These are phyloP conservation scores for Vandiemenella viatica DNA, from an alignment of 2,888 invertebrate species.

Conservation along the genomic window DNA sequence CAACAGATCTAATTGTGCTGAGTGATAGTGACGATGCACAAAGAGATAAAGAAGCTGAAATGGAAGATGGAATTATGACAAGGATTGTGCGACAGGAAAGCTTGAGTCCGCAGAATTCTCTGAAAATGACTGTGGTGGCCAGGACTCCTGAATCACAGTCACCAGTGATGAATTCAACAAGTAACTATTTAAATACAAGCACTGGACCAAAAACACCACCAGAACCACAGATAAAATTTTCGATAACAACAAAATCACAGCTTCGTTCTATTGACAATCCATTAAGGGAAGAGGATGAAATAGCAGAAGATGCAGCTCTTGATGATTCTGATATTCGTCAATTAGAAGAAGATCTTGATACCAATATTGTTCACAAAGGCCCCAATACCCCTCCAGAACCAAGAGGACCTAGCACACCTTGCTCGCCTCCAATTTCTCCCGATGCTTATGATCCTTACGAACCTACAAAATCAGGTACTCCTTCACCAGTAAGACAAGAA, in stretches of 20 bases:
- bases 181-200: constrained; percentile 25
- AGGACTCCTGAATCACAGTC: constrained; percentile 19
- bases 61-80: constrained; percentile 4
- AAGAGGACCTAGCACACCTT: constrained; percentile 27
- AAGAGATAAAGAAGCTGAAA: constrained; percentile 9
- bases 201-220: constrained; percentile 61
- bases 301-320: constrained; percentile 17
- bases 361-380: constrained; percentile 36
- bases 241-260: constrained; percentile 31
- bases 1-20: constrained; percentile 64
- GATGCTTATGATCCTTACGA: constrained; percentile 86
- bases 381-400: constrained; percentile 58
- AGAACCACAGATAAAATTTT: constrained; percentile 53
- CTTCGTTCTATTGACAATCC: constrained; percentile 41
- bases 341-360: constrained; percentile 22
- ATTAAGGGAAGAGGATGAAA: constrained; percentile 32
- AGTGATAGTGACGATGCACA: constrained; percentile 57
- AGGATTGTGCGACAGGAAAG: constrained; percentile 8
- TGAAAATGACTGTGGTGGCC: constrained; percentile 8
- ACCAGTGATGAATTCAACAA: constrained; percentile 11
- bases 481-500: constrained; percentile 35
- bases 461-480: constrained; percentile 67
- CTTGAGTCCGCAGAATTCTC: constrained; percentile 11
- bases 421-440: constrained; percentile 53
- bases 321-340: constrained; percentile 20